Conservation (phyloP, 1,140 invertebrate genomes). For the Heliothis subflexa region DNA sequence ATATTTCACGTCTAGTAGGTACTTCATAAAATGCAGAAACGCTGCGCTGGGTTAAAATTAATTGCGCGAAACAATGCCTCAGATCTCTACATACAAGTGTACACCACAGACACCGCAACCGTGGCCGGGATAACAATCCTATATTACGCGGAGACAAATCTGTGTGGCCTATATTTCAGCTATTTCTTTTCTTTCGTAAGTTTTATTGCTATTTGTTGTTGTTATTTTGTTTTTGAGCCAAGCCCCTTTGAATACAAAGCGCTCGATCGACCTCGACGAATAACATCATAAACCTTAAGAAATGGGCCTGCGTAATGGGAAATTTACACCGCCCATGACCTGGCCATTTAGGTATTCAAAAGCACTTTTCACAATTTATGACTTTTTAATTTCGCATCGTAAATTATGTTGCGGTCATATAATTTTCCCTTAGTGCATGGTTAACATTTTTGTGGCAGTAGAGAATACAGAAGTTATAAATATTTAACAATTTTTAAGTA, state of each 20-base stretch:
- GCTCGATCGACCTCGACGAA: slow-evolving; percentile 16
- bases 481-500: no score
- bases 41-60: slow-evolving; percentile 4
- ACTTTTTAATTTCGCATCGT: not conserved
- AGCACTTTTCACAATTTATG: slow-evolving; percentile 7
- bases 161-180: not conserved
- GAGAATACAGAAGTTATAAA: no score
- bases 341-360: slow-evolving; percentile 18
- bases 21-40: slow-evolving; percentile 25
- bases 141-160: slow-evolving; percentile 14
- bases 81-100: not conserved
- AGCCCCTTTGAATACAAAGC: slow-evolving; percentile 28
- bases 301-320: slow-evolving; percentile 25
- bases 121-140: not conserved
- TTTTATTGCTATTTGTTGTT: slow-evolving; percentile 6
- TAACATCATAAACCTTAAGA: slow-evolving; percentile 29
- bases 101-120: slow-evolving; percentile 15
- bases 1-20: not conserved
- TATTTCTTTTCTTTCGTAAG: slow-evolving; percentile 14
- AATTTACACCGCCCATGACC: slow-evolving; percentile 24
- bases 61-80: slow-evolving; percentile 30
- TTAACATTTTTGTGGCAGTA: not conserved
- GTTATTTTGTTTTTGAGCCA: slow-evolving; percentile 25
- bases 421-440: not conserved
- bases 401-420: not conserved